A percentile compares a stretch with the other conserved stretches of the same genome.
Conservation (phyloP, 1,140 invertebrate species). For the Psilanteris sp. region DNA sequence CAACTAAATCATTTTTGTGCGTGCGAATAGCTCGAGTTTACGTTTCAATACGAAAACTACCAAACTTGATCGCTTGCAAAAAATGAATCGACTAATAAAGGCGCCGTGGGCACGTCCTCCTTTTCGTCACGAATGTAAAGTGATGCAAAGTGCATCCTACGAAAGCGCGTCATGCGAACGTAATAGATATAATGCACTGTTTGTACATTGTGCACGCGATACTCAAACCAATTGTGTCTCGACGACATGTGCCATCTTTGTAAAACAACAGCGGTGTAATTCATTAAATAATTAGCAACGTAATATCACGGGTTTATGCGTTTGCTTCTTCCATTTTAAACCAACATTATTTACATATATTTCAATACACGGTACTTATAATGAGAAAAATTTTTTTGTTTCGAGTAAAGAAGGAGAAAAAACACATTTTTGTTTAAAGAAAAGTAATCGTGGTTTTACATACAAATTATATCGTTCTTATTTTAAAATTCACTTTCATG, state of each 20-base stretch:
- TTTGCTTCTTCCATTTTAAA: no score
- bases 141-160: slow-evolving; percentile 47
- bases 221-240: slow-evolving; percentile 29
- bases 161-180: slow-evolving; percentile 47
- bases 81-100: slow-evolving; percentile 10
- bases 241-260: slow-evolving; percentile 32
- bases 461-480: no score
- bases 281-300: slow-evolving; percentile 35
- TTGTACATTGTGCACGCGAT: slow-evolving; percentile 49
- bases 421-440: no score
- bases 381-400: no score
- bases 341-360: no score
- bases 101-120: slow-evolving; percentile 5
- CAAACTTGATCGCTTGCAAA: background rate
- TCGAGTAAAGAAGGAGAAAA: no score
- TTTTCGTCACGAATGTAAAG: slow-evolving; percentile 40
- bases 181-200: slow-evolving; percentile 47
- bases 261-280: slow-evolving; percentile 23
- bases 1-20: no score
- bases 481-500: slow-evolving; percentile 17
- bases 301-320: slow-evolving; percentile 12
- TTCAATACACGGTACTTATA: no score
- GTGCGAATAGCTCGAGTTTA: no score
- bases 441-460: no score
- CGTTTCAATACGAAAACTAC: no score